Percentiles rank a stretch among this genome's conserved stretches.
phyloP scores from a whole-genome alignment of 2,888 invertebrate species.

The Sminthurides aquaticus region DNA sequence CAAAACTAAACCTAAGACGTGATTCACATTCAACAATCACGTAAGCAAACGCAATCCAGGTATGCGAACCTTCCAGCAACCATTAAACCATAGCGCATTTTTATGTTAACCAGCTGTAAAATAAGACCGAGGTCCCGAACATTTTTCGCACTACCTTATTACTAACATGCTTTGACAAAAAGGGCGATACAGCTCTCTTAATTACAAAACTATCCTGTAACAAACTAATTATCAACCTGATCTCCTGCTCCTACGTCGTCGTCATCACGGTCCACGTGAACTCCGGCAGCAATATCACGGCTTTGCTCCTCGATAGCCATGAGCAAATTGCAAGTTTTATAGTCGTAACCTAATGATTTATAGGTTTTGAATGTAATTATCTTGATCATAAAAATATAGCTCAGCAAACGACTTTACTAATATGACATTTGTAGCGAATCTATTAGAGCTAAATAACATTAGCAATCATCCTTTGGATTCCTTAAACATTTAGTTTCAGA shows the following conservation, averaged over 20 bases:
- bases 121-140: no score
- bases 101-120: no score
- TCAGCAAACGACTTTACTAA: background rate
- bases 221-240: slow-evolving; percentile 59
- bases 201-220: background rate
- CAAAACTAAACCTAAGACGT: no score
- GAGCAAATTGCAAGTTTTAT: slow-evolving; percentile 98
- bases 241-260: slow-evolving; percentile 97
- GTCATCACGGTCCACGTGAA: slow-evolving; percentile 86
- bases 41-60: no score
- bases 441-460: background rate
- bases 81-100: no score
- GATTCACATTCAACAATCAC: no score
- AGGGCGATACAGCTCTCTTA: background rate
- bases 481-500: no score
- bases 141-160: no score
- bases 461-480: background rate
- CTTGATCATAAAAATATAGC: background rate
- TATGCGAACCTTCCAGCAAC: no score
- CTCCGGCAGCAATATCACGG: slow-evolving; percentile 92
- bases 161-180: no score
- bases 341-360: slow-evolving; percentile 79
- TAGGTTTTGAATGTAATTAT: background rate
- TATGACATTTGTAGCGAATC: background rate
- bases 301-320: slow-evolving; percentile 95